These are phyloP conservation scores for Erebia epiphron DNA, from an alignment of 2,888 invertebrate species.

Conservation along the genomic window DNA sequence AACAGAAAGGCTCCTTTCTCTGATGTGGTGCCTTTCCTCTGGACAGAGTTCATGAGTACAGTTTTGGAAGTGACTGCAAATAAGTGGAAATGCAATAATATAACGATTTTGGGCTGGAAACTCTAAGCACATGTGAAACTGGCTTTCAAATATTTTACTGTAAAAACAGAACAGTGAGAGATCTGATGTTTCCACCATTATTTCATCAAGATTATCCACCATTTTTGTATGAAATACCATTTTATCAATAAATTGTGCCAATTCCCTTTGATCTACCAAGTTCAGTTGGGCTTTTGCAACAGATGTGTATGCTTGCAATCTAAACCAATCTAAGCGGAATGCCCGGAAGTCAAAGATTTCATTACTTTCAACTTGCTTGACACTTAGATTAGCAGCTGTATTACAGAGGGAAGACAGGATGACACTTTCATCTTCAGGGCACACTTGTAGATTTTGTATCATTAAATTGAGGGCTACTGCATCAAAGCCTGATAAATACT, in stretches of 20 bases:
- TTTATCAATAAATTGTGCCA: slow-evolving; percentile 96
- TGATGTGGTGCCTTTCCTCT: slow-evolving; percentile 98
- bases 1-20: slow-evolving; percentile 96
- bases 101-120: slow-evolving; percentile 99
- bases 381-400: slow-evolving; percentile 91
- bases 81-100: slow-evolving; percentile 98
- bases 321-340: slow-evolving; percentile 98
- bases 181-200: slow-evolving; percentile 98
- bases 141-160: slow-evolving; percentile 97
- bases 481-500: slow-evolving; percentile 98
- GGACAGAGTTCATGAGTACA: slow-evolving; percentile 99
- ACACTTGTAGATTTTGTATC: slow-evolving; percentile 91
- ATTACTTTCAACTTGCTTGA: slow-evolving; percentile 98
- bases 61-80: slow-evolving; percentile 98
- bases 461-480: slow-evolving; percentile 94
- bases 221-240: slow-evolving; percentile 98
- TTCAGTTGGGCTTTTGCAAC: slow-evolving; percentile 90
- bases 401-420: slow-evolving; percentile 96
- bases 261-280: slow-evolving; percentile 91
- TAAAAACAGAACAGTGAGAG: slow-evolving; percentile 99
- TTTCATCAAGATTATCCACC: slow-evolving; percentile 98
- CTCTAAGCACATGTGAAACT: slow-evolving; percentile 99
- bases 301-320: slow-evolving; percentile 97
- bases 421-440: slow-evolving; percentile 97
- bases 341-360: slow-evolving; percentile 98